Conservation (phyloP, 2,113 vertebrate genomes). For the Recurvirostra avosetta region DNA sequence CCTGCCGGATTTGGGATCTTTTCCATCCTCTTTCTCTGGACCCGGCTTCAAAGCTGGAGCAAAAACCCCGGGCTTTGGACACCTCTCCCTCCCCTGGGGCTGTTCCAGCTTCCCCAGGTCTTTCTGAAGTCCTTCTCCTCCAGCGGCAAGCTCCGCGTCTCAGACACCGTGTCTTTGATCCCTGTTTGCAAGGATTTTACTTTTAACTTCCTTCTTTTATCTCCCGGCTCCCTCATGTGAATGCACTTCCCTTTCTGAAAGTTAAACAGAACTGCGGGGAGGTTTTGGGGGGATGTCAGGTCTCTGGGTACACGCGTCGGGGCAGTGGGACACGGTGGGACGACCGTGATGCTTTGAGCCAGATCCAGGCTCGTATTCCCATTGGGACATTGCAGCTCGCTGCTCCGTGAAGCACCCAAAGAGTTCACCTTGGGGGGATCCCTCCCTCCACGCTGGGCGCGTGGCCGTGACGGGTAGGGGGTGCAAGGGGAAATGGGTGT, state of each 20-base stretch:
- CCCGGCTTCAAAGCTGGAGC: background rate
- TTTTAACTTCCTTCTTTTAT: background rate
- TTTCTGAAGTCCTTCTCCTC: background rate
- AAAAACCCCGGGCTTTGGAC: background rate
- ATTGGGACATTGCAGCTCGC: background rate
- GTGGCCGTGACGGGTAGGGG: too few relatives aligned
- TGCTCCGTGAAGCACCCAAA: background rate
- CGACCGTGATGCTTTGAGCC: background rate
- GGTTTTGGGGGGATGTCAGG: too few relatives aligned
- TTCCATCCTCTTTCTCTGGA: background rate
- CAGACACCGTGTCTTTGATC: background rate
- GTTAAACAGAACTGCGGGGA: background rate
- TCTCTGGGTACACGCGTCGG: rapidly evolving
- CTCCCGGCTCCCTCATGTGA: background rate
- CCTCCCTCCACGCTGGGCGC: background rate
- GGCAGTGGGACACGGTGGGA: background rate
- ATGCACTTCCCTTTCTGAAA: background rate
- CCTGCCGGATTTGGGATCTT: background rate
- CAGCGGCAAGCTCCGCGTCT: background rate
- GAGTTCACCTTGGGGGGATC: background rate
- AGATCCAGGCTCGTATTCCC: background rate
- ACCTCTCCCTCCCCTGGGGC: background rate
- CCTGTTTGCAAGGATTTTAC: background rate
- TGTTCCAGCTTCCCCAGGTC: background rate
- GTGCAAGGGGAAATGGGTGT: background rate